Percentiles rank a stretch among this genome's conserved stretches.
Conservation (phyloP, 2,888 invertebrate species). For the Epinotia nisella region DNA sequence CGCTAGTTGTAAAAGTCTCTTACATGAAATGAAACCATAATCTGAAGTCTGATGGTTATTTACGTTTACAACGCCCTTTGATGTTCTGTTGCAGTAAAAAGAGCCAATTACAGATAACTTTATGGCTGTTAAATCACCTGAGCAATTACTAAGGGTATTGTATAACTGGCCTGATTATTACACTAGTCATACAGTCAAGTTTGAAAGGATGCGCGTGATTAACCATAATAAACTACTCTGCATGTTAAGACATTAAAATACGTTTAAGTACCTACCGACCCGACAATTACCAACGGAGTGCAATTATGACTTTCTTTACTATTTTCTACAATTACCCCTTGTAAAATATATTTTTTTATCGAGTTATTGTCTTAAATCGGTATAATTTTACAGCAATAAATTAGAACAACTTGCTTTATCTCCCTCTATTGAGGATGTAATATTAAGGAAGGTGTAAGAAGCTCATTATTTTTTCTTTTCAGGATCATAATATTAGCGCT, state of each 20-base stretch:
- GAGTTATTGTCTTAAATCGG: neutral
- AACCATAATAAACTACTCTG: slow-evolving; percentile 28
- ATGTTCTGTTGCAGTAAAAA: slow-evolving; percentile 7
- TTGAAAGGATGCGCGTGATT: slow-evolving; percentile 22
- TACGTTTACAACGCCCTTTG: slow-evolving; percentile 1
- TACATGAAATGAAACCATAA: neutral
- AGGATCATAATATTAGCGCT: no score
- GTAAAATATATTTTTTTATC: neutral
- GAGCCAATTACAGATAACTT: neutral
- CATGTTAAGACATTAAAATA: slow-evolving; percentile 25
- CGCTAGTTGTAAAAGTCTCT: neutral
- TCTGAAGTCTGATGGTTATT: neutral
- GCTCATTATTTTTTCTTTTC: no score
- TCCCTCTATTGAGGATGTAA: no score
- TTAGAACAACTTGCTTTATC: no score
- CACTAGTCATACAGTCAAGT: slow-evolving; percentile 8
- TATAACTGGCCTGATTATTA: slow-evolving; percentile 30
- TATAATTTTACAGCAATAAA: no score
- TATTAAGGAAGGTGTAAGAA: no score
- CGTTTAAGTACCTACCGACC: neutral
- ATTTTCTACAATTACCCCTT: neutral
- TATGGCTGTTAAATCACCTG: slow-evolving; percentile 21
- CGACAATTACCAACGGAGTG: slow-evolving; percentile 6
- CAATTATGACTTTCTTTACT: slow-evolving; percentile 7
- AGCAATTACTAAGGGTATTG: slow-evolving; percentile 13